Percentiles rank a stretch among this genome's conserved stretches.
Conservation (phyloP, 2,888 invertebrate species). For the Tetropium fuscum region DNA sequence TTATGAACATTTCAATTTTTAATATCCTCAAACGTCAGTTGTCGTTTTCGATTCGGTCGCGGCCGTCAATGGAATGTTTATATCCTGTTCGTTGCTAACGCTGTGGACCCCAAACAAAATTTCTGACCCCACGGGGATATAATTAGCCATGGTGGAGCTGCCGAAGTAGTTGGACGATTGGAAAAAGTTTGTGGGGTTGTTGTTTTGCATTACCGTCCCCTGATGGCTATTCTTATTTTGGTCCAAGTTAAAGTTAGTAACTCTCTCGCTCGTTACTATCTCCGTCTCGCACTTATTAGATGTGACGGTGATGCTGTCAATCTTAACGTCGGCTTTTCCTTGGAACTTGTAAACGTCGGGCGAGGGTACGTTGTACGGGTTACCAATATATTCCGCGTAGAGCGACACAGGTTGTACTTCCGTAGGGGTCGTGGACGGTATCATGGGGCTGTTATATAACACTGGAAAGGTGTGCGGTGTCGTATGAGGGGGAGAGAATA, state of each 20-base stretch:
- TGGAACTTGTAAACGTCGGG: conserved; percentile 29
- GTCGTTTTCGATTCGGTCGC: conserved; percentile 17
- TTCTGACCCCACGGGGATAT: conserved; percentile 73
- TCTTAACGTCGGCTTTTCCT: conserved; percentile 24
- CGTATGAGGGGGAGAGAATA: conserved; percentile 36
- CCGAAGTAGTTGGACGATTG: conserved; percentile 77
- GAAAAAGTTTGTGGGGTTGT: conserved; percentile 61
- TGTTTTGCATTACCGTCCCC: conserved; percentile 8
- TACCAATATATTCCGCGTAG: conserved; percentile 70
- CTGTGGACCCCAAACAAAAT: conserved; percentile 69
- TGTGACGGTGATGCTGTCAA: neutral
- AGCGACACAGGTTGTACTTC: conserved; percentile 60
- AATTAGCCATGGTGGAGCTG: conserved; percentile 65
- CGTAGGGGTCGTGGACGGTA: conserved; percentile 48
- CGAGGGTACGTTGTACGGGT: conserved; percentile 67
- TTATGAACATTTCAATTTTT: too few species aligned
- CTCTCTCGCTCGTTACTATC: neutral
- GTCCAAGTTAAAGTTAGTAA: conserved; percentile 31
- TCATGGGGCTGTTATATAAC: conserved; percentile 54
- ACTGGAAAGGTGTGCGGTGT: conserved; percentile 60
- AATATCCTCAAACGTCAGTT: conserved; percentile 11
- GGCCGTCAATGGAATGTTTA: conserved; percentile 34
- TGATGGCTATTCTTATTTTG: conserved; percentile 36
- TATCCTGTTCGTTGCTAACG: conserved; percentile 1
- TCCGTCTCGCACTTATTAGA: neutral